These are phyloP conservation scores for Crocallis elinguaria DNA, from an alignment of 2,888 invertebrate species.

Conservation along the genomic window DNA sequence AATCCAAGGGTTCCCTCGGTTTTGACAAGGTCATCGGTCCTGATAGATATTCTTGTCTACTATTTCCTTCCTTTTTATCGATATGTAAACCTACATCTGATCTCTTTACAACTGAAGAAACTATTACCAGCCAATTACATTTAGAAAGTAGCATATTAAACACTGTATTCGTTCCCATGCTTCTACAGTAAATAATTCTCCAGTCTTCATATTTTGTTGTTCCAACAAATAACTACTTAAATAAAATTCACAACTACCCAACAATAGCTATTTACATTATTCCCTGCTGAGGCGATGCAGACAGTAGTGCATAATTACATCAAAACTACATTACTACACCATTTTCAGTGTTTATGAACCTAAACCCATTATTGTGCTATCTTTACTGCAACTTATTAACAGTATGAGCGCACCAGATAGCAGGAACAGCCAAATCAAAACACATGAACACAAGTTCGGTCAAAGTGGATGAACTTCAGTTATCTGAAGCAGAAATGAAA, in stretches of 20 bases:
- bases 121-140: background rate
- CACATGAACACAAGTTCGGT: background rate
- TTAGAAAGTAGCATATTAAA: constrained; percentile 1
- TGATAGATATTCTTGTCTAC: too few species aligned
- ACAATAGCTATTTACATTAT: constrained; percentile 33
- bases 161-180: background rate
- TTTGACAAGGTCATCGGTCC: too few species aligned
- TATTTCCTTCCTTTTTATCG: too few species aligned
- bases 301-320: constrained; percentile 45
- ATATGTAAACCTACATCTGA: too few species aligned
- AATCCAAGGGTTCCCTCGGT: too few species aligned
- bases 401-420: constrained; percentile 9
- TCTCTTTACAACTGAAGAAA: background rate
- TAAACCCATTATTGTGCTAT: constrained; percentile 25
- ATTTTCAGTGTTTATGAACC: constrained; percentile 34
- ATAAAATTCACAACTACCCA: constrained; percentile 28
- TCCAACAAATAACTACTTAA: constrained; percentile 16
- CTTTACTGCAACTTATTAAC: constrained; percentile 1
- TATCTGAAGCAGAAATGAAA: too few species aligned
- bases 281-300: constrained; percentile 32
- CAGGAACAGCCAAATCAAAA: background rate
- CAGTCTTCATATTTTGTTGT: constrained; percentile 18
- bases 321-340: constrained; percentile 39
- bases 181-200: constrained; percentile 1
- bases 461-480: too few species aligned